Percentiles rank a stretch among this genome's conserved stretches.
Conservation (phyloP, 2,113 vertebrate genomes). For the Sinocyclocheilus anophthalmus region DNA sequence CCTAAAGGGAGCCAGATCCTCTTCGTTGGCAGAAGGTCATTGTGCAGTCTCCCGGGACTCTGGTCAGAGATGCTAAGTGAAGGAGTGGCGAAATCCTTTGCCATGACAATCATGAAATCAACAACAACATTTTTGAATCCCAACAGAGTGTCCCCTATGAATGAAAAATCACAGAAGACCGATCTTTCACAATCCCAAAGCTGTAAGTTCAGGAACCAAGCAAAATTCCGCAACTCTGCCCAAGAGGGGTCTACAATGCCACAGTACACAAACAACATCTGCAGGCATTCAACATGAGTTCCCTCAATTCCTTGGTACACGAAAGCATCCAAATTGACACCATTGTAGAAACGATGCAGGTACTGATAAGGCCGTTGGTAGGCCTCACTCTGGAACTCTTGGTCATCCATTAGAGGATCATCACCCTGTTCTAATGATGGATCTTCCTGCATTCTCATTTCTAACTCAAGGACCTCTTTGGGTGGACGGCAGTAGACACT, state of each 20-base stretch:
- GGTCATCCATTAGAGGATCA: conserved; percentile 85
- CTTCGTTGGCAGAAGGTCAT: conserved; percentile 72
- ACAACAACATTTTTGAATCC: conserved; percentile 96
- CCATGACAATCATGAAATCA: conserved; percentile 95
- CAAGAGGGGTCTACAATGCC: conserved; percentile 89
- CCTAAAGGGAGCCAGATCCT: conserved; percentile 87
- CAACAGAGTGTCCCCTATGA: conserved; percentile 79
- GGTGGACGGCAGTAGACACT: conserved; percentile 86
- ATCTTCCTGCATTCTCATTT: conserved; percentile 62
- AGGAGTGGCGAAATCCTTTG: conserved; percentile 92
- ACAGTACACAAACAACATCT: conserved; percentile 85
- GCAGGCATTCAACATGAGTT: conserved; percentile 83
- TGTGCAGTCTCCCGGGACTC: conserved; percentile 77
- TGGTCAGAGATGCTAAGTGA: conserved; percentile 89
- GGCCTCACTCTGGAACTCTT: conserved; percentile 81
- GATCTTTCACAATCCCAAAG: conserved; percentile 88
- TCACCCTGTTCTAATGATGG: not conserved
- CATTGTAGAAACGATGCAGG: conserved; percentile 78
- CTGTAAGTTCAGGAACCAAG: conserved; percentile 89
- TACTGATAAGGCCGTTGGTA: conserved; percentile 96
- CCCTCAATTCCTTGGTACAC: conserved; percentile 77
- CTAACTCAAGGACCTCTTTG: conserved; percentile 83
- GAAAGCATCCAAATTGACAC: conserved; percentile 78
- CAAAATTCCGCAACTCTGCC: conserved; percentile 90
- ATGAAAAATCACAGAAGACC: conserved; percentile 80